Percentiles rank a stretch among this genome's conserved stretches.
Evolutionary conservation across 2,888 invertebrate genomes (phyloP).

Genomic region (Coelinius sp.): DNA sequence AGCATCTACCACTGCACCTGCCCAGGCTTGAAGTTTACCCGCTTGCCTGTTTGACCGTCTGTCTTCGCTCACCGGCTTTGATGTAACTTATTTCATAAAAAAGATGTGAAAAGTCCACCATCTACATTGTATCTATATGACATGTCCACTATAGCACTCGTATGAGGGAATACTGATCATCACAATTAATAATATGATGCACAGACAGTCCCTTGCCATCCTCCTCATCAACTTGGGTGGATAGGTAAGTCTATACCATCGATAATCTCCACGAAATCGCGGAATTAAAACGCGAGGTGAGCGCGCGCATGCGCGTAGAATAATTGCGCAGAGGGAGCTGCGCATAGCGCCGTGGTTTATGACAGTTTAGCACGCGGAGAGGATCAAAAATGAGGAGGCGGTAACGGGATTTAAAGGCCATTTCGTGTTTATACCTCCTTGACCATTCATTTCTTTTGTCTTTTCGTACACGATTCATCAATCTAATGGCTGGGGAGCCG

Average conservation of each 20-base stretch:
- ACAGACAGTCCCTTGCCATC: background rate
- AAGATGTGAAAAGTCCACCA: constrained; percentile 1
- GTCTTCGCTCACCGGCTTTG: constrained; percentile 40
- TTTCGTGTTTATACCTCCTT: constrained; percentile 43
- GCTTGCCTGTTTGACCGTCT: constrained; percentile 39
- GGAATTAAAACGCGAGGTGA: constrained; percentile 2
- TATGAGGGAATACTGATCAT: background rate
- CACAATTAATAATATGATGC: background rate
- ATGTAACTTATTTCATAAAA: constrained; percentile 1
- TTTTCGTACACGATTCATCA: constrained; percentile 38
- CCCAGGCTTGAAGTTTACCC: constrained; percentile 47
- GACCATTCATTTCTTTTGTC: constrained; percentile 23
- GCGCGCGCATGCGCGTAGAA: background rate
- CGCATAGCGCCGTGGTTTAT: constrained; percentile 1
- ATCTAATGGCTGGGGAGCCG: constrained; percentile 51
- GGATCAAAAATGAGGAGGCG: constrained; percentile 19
- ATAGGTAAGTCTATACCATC: background rate
- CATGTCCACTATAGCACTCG: background rate
- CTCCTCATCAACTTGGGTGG: background rate
- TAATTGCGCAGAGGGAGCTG: background rate
- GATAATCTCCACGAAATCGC: background rate
- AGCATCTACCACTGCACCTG: constrained; percentile 66
- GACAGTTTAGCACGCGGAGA: constrained; percentile 7
- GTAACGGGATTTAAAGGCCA: constrained; percentile 64
- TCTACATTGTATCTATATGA: background rate